phyloP scores from a whole-genome alignment of 2,797 vertebrate species.

The Typhlichthys subterraneus region DNA sequence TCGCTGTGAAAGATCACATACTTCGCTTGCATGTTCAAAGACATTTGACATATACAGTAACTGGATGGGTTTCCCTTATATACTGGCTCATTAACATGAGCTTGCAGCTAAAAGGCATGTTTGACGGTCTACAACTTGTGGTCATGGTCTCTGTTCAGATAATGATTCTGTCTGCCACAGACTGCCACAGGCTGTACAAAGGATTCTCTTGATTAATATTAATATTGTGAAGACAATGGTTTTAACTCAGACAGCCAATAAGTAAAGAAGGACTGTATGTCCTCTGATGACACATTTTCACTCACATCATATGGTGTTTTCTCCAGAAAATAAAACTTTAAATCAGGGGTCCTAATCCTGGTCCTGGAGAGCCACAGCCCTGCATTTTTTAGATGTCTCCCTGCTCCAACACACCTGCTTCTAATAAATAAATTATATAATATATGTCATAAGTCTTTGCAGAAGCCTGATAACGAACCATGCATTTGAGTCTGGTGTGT shows the following conservation, averaged over 20 bases:
- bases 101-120: background rate
- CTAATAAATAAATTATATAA: too few relatives aligned
- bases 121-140: background rate
- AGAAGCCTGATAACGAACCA: too few relatives aligned
- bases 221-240: conserved; percentile 5
- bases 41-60: background rate
- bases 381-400: too few relatives aligned
- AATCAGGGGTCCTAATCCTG: too few relatives aligned
- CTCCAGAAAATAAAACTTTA: background rate
- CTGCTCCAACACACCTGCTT: too few relatives aligned
- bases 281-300: conserved; percentile 5
- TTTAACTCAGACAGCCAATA: conserved; percentile 29
- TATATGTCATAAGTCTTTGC: too few relatives aligned
- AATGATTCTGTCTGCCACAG: background rate
- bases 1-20: conserved; percentile 6
- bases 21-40: background rate
- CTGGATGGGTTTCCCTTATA: conserved; percentile 37
- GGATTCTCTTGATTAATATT: conserved; percentile 1
- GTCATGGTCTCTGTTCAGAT: background rate
- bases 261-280: conserved; percentile 33
- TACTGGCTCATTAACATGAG: conserved; percentile 42
- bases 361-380: too few relatives aligned
- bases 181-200: background rate
- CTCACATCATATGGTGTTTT: background rate
- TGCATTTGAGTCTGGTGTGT: too few relatives aligned